Percentiles rank a stretch among this genome's conserved stretches.
Conservation (phyloP, 1,140 invertebrate genomes). For the Drosophila hydei region DNA sequence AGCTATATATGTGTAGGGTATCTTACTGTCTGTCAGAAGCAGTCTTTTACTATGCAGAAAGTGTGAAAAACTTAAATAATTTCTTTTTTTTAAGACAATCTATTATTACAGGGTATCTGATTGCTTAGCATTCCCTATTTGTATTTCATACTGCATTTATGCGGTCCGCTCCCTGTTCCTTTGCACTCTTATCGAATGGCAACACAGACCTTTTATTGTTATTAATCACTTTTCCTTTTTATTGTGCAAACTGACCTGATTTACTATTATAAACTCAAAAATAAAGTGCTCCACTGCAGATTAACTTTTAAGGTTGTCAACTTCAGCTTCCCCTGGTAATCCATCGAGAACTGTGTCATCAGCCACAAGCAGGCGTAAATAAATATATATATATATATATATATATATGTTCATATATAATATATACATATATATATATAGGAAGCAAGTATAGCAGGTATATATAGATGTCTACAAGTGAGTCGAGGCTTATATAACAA, state of each 20-base stretch:
- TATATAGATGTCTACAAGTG: too few species aligned
- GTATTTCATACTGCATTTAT: background rate
- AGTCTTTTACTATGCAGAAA: too few species aligned
- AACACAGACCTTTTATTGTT: conserved; percentile 13
- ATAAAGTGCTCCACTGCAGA: conserved; percentile 15
- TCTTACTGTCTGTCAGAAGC: too few species aligned
- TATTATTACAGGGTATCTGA: conserved; percentile 1
- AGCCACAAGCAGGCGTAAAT: conserved; percentile 2
- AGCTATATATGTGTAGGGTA: too few species aligned
- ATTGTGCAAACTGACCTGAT: conserved; percentile 30
- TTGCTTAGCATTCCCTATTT: background rate
- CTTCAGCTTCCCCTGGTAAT: background rate
- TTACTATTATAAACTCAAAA: conserved; percentile 21
- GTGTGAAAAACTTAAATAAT: too few species aligned
- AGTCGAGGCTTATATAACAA: conserved; percentile 14
- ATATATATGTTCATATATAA: too few species aligned
- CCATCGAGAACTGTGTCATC: conserved; percentile 10
- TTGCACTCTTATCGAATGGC: conserved; percentile 1
- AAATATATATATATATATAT: conserved; percentile 13
- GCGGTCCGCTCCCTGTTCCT: background rate
- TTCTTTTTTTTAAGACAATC: background rate
- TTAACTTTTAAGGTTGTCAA: too few species aligned
- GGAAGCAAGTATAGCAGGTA: too few species aligned
- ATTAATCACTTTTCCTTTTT: background rate
- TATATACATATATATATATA: conserved; percentile 12